Evolutionary conservation across 1,140 invertebrate species (phyloP), one percentile per base, ranked within the genome.

Genomic region (Mya arenaria): DNA sequence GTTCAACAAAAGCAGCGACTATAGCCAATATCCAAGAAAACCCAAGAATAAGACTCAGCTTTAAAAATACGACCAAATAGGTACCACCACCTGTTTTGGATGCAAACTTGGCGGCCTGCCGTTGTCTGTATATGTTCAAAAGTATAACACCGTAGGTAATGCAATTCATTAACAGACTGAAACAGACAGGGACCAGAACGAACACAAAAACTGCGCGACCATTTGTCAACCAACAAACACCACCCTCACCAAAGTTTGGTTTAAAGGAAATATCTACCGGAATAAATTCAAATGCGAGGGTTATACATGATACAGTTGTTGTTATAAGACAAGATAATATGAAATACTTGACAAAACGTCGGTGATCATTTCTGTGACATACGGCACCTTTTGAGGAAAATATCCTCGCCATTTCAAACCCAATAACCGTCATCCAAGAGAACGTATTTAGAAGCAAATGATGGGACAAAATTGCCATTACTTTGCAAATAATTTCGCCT

Each of bases 351-450:
- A 62, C 23, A 39, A 73, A 82, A 37, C 39, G n/a, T 73, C 48
- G 34, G 4, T 32, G 15, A 2, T 39, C 36, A 6, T 71, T 52
- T 10, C 36, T 32, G 15, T 32, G 36, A 0, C 44, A 19, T 3
- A 37, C 23, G 39, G 73, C 36, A 15, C 25, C 28, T 34, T 65
- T 36, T 6, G 23, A 17, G 0, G 23, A 5, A 34, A 82, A 56
- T 34, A 55, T 82, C 3, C 60, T 41, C 0, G 68, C 52, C 71
- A 82, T 74, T 28, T 82, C 79, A 39, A 55, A 55, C n/a, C 79
- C 68, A 30, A 82, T 82, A 19, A 82, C 52, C 15, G 48, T 82
- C 39, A 63, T 55, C 79, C 79, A 82, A 25, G 36, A n/a, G 37
- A 82, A 73, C 25, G 39, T 66, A n/a, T 19, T 52, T 13, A 82